Base-by-base conservation (phyloP, 2,797 vertebrate species). In the Cygnus olor region DNA sequence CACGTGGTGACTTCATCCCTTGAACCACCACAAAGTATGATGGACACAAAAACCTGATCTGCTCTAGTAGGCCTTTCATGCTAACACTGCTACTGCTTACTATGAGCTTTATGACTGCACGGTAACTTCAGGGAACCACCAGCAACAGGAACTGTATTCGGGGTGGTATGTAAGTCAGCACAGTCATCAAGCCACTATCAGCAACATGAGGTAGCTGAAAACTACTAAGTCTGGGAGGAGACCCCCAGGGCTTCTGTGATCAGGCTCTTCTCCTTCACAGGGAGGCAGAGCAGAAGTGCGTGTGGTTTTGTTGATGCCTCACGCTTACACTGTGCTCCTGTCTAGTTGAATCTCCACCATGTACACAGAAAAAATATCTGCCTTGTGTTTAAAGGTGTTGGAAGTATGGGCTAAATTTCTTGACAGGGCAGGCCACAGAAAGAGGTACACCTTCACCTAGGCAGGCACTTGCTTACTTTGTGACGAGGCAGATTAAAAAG, bases 241-340 rank as follows among this genome's bases (percentile, higher is more conserved):
- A 86, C 7, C 21, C 36, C 20, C 30, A 44, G 57, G 61, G 57
- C 10, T 69, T 57, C 61, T 57, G 56, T 14, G 69, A 80, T 60
- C 45, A 49, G 22, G 22, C 14, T 25, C 49, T 49, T 49, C 47
- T 49, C 22, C 14, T 42, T 61, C 72, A 74, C 2, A 51, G 30
- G 53, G 47, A 4, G 2, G 65, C 36, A n/a, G 42, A 76, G 19
- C 53, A 76, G 38, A 64, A 10, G 3, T 14, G 11, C 10, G 4
- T 25, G 11, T 54, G 24, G 34, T 56, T 71, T 12, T 4, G 1
- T 20, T 7, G 6, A 19, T 28, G 36, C 19, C 24, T 54, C 38
- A 51, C 0, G 0, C 17, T 74, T 42, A 12, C 3, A 14, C 21
- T 27, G 25, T 44, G 68, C 36, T 49, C 38, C 45, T 18, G 6